Evolutionary conservation across 1,140 invertebrate species (phyloP), one percentile per base, ranked within the genome.

Genomic region (Leguminivora glycinivorella): DNA sequence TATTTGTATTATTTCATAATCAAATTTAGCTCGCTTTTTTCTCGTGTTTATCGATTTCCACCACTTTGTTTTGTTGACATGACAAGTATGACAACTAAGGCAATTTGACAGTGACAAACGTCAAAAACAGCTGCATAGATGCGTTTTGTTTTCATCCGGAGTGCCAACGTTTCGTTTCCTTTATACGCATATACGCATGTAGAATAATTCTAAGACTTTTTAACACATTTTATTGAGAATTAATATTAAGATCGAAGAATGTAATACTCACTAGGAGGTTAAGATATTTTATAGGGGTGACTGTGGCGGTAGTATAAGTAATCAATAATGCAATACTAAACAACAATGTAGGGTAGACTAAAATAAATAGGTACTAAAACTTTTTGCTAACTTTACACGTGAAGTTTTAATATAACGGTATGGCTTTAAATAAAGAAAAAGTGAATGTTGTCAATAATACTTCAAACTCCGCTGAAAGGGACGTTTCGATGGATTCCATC

Each of bases 401-500:
- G 24, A 63, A 31, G 26, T 63, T 63, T 63, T 29, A 63, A 22
- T 22, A 52, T 52, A 63, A 63, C 58, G 58, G 29, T 7, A 80
- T 80, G 78, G 43, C 71, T 63, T 72, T 71, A 71, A 72, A 70
- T 40, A 56, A 63, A 24, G 74, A 81, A 75, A 84, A 81, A 80
- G 71, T 76, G 72, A 79, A 25, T 69, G 70, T 73, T 68, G 38
- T 43, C 72, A 75, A 69, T 67, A 78, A 83, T 70, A 73, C 60
- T 26, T 71, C 72, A 25, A 77, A 80, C 38, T n/a, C 31, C 31
- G 19, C 7, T 70, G 75, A 73, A 70, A 72, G 71, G 31, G 75
- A 72, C 67, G 75, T 78, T 67, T 75, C 69, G 71, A 73, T 76
- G 70, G 82, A 85, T 74, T 84, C 87, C 2, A 74, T 89, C 47